Base-by-base conservation (phyloP, 2,797 vertebrate species). In the Oryzias dopingdopingensis region DNA sequence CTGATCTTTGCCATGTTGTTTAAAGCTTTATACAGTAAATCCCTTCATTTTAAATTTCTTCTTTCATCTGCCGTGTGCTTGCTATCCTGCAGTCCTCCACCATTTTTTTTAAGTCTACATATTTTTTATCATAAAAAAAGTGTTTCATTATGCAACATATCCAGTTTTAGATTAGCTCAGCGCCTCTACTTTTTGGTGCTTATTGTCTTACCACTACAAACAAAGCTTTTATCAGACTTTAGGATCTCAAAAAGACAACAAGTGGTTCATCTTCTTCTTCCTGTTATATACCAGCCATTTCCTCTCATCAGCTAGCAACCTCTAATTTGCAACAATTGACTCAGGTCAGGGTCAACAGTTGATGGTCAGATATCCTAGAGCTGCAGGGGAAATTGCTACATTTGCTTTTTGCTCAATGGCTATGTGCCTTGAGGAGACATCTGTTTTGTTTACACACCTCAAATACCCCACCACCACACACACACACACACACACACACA, bases 291-390 rank as follows among this genome's bases (percentile, higher is more conserved):
- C 44, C 46, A 23, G 14, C 29, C 12, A 24, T 18, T 56, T 62
- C 55, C 29, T 50, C 8, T 53, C 45, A 51, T 14, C 16, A 13
- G 14, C 42, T n/a, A 20, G 26, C 43, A 62, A 59, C 45, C 6
- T 59, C 29, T 60, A 43, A 49, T 51, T 61, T 66, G 32, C 42
- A 60, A 49, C 24, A 32, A 20, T 67, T 62, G 50, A 42, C 40
- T 44, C 14, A 17, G 59, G 69, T 72, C 72, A 63, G 45, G 61
- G 62, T 79, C 51, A 73, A 68, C 67, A 76, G 50, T 57, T 70
- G 72, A 74, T 65, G 62, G 62, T 63, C 59, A 62, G 52, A 52
- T 59, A 65, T 65, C 58, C 41, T n/a, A 59, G 48, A 56, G 41
- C 60, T 69, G n/a, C 45, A 24, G 49, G 70, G 60, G 51, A 59